Evolutionary conservation across 2,797 vertebrate genomes (phyloP).

Genomic region (Alauda arvensis): DNA sequence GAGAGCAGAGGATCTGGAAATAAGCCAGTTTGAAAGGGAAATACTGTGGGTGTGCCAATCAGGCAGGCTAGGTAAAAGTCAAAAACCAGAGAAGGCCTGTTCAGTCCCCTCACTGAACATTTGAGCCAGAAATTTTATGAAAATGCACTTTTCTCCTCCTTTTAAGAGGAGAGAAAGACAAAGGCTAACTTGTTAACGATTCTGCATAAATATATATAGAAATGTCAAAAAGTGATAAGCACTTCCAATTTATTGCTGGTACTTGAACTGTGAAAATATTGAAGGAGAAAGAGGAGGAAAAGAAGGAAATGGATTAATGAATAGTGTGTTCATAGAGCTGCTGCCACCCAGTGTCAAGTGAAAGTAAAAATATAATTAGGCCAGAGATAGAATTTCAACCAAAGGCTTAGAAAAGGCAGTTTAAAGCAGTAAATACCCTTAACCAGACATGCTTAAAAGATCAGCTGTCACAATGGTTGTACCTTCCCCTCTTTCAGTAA

Average conservation of each 20-base stretch:
- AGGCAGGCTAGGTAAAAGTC: neutral
- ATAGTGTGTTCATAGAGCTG: slow-evolving; percentile 51
- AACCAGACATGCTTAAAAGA: slow-evolving; percentile 39
- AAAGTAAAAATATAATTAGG: slow-evolving; percentile 62
- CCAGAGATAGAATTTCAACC: slow-evolving; percentile 52
- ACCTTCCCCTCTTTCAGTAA: neutral
- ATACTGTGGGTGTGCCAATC: neutral
- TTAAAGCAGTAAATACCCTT: slow-evolving; percentile 63
- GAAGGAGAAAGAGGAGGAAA: neutral
- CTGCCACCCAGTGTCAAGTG: slow-evolving; percentile 66
- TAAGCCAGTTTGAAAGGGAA: neutral
- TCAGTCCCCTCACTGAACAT: neutral
- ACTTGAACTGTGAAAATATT: neutral
- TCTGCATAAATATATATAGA: slow-evolving; percentile 34
- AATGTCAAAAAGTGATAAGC: slow-evolving; percentile 17
- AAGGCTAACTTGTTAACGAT: neutral
- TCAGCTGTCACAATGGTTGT: neutral
- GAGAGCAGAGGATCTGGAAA: neutral
- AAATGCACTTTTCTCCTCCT: neutral
- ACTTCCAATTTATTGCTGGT: slow-evolving; percentile 30
- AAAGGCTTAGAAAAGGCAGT: slow-evolving; percentile 12
- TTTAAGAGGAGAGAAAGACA: neutral
- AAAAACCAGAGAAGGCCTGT: neutral
- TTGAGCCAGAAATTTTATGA: neutral
- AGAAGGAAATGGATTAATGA: slow-evolving; percentile 30